A percentile compares a stretch with the other conserved stretches of the same genome.
Evolutionary conservation across 1,140 invertebrate species (phyloP).

Genomic region (Habropoda laboriosa): DNA sequence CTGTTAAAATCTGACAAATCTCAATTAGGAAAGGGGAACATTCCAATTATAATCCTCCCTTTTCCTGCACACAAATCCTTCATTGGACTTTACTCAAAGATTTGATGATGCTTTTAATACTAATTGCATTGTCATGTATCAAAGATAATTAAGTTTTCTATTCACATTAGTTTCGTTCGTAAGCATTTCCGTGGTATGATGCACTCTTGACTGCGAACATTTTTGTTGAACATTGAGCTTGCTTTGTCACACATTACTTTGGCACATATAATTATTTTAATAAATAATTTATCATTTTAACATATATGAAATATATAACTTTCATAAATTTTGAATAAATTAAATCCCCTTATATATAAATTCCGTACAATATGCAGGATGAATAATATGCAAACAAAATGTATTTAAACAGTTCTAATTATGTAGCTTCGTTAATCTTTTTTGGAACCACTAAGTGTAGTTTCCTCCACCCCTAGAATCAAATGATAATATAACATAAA

Average conservation of each 20-base stretch:
- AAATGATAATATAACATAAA: constrained; percentile 30
- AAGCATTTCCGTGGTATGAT: not conserved
- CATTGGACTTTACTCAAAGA: not conserved
- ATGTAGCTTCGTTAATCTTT: constrained; percentile 20
- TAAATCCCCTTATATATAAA: no score
- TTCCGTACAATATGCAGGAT: not conserved
- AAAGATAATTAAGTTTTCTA: not conserved
- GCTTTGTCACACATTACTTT: constrained; percentile 51
- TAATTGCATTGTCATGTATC: constrained; percentile 12
- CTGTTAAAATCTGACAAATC: constrained; percentile 19
- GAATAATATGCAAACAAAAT: not conserved
- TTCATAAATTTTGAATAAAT: not conserved
- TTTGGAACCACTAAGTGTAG: constrained; percentile 8
- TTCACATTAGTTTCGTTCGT: no score
- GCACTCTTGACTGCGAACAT: not conserved
- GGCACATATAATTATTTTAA: not conserved
- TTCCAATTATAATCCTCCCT: constrained; percentile 28
- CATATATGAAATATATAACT: not conserved
- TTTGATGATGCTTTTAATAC: not conserved
- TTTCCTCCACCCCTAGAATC: constrained; percentile 33
- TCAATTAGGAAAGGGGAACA: constrained; percentile 35
- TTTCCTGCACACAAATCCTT: constrained; percentile 36
- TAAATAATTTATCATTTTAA: not conserved
- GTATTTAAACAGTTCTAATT: not conserved
- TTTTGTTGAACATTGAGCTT: no score